Evolutionary conservation across 1,140 invertebrate species (phyloP).

Genomic region (Alviniconcha marisindica): DNA sequence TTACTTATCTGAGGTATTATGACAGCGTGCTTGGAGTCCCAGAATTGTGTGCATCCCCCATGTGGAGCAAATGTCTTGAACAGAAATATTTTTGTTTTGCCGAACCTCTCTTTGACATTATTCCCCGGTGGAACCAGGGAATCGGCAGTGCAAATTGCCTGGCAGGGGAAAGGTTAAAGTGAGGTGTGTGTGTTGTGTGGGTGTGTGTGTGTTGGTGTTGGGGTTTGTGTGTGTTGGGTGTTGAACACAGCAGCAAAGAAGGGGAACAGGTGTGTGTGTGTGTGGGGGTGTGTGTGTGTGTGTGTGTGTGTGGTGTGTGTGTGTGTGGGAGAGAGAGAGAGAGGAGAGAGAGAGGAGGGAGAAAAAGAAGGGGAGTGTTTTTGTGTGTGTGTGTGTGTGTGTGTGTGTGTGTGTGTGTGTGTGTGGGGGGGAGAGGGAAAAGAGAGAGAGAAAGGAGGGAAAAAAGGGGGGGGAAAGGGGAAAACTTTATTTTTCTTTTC

Average conservation of each 20-base stretch:
- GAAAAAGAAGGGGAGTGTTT: background rate
- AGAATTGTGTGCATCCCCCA: too few species aligned
- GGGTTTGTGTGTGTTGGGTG: conserved; percentile 1
- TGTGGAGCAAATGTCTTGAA: too few species aligned
- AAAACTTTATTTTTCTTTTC: too few species aligned
- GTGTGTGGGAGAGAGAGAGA: conserved; percentile 13
- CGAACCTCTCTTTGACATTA: too few species aligned
- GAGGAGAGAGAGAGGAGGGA: background rate
- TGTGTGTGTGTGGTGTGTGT: background rate
- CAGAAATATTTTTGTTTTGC: too few species aligned
- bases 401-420: conserved; percentile 2
- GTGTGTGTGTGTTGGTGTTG: conserved; percentile 14
- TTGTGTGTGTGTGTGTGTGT: background rate
- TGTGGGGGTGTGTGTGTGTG: background rate
- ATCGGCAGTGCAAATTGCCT: too few species aligned
- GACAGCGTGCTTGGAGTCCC: too few species aligned
- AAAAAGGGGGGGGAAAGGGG: background rate
- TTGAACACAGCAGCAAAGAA: too few species aligned
- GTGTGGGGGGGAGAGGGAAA: background rate
- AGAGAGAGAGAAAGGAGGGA: conserved; percentile 16
- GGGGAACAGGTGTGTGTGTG: background rate
- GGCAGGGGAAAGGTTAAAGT: too few species aligned
- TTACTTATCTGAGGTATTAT: too few species aligned
- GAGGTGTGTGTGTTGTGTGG: background rate
- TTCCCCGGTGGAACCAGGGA: too few species aligned